Base-by-base conservation (phyloP, 2,797 vertebrate species). In the Clarias fuscus region DNA sequence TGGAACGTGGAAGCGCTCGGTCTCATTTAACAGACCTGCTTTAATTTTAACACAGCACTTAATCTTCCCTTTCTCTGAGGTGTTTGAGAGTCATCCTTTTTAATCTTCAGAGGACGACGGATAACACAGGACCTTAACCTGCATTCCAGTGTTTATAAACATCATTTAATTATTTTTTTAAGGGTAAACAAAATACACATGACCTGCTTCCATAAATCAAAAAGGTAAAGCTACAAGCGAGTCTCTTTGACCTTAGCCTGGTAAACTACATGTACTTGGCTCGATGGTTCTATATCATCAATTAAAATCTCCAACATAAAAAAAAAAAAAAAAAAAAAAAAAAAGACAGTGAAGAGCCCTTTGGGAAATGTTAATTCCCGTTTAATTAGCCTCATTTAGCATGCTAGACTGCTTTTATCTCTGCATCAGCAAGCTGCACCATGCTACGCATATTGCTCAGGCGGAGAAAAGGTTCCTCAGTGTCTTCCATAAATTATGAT, bases 361-460 rank as follows among this genome's bases (percentile, higher is more conserved):
- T 24, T 53, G 92, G 84, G 91, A 88, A 91, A 82, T 30, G 88
- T 87, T 90, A 91, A 93, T 90, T 90, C 40, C 37, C 40, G 5
- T 20, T 65, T 87, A 93, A 93, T 93, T 93, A 92, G 89, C 89
- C 83, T 84, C 83, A 88, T 90, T 93, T 89, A 91, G 90, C 86
- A 33, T 58, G 61, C 75, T 8, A 89, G 79, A 83, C 73, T 71
- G 64, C 82, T 81, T 72, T 70, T 80, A 76, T 79, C 70, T 80
- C 70, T 80, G 85, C 87, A 75, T 68, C 75, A 76, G 79, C 61
- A 73, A 76, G 64, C 79, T 83, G 70, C 67, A 56, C 37, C 73
- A 53, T 43, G 65, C 56, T 65, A 22, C 37, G 76, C 43, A 43
- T 24, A 67, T 83, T n/a, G n/a, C 77, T 22, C 11, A 22, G 48